These are phyloP conservation scores for Amniataba percoides DNA, from an alignment of 2,797 vertebrate species.

Conservation along the genomic window DNA sequence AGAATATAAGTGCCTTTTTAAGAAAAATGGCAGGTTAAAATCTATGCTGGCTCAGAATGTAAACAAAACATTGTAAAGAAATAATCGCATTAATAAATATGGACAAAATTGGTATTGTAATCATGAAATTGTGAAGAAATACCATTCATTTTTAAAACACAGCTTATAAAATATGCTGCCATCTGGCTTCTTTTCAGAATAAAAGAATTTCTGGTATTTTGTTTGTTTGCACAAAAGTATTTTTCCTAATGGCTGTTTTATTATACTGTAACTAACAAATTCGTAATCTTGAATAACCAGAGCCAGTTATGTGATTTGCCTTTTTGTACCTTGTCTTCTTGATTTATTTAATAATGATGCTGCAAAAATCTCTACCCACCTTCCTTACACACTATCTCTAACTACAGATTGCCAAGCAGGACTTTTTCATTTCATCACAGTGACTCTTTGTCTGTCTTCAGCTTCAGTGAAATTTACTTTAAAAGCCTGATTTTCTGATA, in stretches of 20 bases:
- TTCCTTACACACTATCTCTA: not conserved
- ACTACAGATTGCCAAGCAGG: not conserved
- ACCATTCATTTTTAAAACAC: not conserved
- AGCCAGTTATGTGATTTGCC: not conserved
- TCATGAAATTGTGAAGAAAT: not conserved
- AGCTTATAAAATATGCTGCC: not conserved
- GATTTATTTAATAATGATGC: not conserved
- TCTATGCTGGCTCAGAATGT: not conserved
- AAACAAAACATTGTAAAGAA: not conserved
- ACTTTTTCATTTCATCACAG: not conserved
- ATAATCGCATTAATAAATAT: not conserved
- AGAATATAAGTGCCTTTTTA: not conserved
- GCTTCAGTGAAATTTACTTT: not conserved
- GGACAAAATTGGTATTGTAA: not conserved
- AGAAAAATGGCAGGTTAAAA: not conserved
- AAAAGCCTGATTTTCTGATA: not conserved
- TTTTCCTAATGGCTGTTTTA: not conserved
- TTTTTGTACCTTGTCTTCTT: not conserved
- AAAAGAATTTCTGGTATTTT: not conserved
- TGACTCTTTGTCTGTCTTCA: not conserved
- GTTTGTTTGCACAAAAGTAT: conserved; percentile 5
- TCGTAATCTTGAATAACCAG: not conserved
- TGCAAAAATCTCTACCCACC: not conserved
- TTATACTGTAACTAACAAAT: not conserved
- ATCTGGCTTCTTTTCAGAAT: not conserved